Conservation (phyloP, 2,797 vertebrate genomes). For the Triplophysa bombifrons region DNA sequence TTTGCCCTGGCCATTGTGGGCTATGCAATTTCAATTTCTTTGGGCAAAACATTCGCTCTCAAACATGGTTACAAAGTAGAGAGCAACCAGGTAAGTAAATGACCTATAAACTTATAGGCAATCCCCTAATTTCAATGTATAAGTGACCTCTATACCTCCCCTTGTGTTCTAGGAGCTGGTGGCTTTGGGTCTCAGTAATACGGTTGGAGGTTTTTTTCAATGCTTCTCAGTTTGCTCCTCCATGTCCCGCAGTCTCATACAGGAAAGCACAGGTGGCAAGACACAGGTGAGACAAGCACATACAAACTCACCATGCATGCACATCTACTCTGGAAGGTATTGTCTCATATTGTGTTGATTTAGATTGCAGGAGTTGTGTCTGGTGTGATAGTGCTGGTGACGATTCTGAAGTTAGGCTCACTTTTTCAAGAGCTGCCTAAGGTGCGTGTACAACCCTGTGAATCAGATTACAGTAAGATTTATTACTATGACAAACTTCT, state of each 20-base stretch:
- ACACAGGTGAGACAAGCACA: conserved; percentile 82
- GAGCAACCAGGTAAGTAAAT: conserved; percentile 87
- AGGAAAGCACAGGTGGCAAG: conserved; percentile 92
- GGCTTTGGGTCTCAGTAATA: conserved; percentile 90
- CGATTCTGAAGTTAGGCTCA: conserved; percentile 89
- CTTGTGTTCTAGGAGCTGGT: conserved; percentile 86
- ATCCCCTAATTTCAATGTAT: not conserved
- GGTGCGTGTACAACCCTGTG: conserved; percentile 69
- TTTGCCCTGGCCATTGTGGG: conserved; percentile 94
- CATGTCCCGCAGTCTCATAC: conserved; percentile 95
- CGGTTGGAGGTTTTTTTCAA: conserved; percentile 88
- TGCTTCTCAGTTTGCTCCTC: conserved; percentile 93
- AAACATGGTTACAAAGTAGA: conserved; percentile 97
- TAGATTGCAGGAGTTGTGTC: conserved; percentile 87
- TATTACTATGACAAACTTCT: not conserved
- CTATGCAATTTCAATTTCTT: conserved; percentile 92
- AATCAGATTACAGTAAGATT: not conserved
- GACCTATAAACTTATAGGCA: not conserved
- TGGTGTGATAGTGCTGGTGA: conserved; percentile 87
- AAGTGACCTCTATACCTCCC: conserved; percentile 22
- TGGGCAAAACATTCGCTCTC: conserved; percentile 96
- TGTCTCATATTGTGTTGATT: conserved; percentile 40
- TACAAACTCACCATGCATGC: not conserved
- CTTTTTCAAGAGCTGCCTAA: conserved; percentile 91
- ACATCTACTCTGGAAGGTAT: not conserved